Evolutionary conservation across 2,113 vertebrate species (phyloP).

Genomic region (Corynorhinus townsendii): DNA sequence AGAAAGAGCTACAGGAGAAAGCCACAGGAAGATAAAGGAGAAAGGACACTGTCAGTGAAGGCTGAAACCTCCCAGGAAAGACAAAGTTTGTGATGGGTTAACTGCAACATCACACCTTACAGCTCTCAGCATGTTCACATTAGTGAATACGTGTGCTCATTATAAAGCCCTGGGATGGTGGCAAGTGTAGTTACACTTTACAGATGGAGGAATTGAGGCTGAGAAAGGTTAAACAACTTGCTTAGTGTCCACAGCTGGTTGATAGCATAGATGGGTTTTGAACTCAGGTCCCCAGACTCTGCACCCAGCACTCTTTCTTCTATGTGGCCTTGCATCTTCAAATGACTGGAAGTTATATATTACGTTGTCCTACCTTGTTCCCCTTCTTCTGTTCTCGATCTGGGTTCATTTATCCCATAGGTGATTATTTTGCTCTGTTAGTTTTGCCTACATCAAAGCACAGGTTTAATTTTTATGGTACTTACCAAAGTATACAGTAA

Average conservation of each 20-base stretch:
- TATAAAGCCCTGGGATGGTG: not conserved
- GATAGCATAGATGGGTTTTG: not conserved
- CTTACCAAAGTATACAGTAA: not conserved
- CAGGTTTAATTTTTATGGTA: not conserved
- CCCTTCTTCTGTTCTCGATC: not conserved
- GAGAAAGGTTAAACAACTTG: not conserved
- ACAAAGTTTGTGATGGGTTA: not conserved
- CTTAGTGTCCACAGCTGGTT: not conserved
- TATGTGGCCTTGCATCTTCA: not conserved
- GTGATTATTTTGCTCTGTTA: not conserved
- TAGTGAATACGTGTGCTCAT: not conserved
- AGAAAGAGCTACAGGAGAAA: not conserved
- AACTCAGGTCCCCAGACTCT: not conserved
- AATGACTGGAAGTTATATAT: not conserved
- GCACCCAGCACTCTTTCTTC: not conserved
- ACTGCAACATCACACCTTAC: not conserved
- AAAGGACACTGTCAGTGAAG: not conserved
- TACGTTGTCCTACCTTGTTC: not conserved
- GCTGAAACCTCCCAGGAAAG: not conserved
- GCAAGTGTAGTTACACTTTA: not conserved
- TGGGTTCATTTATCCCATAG: not conserved
- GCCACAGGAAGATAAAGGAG: not conserved
- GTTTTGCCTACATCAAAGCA: conserved; percentile 14
- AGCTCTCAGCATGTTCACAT: not conserved
- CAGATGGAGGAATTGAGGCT: not conserved